phyloP scores from a whole-genome alignment of 2,888 invertebrate species.

The Drosophila lutescens region DNA sequence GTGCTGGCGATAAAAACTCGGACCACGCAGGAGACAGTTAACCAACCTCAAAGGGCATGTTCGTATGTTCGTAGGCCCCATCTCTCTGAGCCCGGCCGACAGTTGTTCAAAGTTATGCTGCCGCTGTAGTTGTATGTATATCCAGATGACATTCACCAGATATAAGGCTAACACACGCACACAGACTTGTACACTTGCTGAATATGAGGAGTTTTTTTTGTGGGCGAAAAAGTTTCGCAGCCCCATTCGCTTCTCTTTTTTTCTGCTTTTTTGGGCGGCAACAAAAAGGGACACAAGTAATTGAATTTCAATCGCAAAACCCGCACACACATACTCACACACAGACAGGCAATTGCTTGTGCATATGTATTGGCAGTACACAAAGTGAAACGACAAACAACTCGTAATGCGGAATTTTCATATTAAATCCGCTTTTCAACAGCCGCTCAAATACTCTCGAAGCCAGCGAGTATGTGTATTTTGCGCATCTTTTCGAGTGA shows the following conservation, averaged over 20 bases:
- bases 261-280: conserved; percentile 46
- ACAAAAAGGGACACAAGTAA: conserved; percentile 79
- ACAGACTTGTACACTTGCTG: conserved; percentile 14
- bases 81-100: conserved; percentile 36
- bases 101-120: conserved; percentile 66
- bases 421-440: conserved; percentile 79
- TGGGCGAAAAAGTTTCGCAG: conserved; percentile 59
- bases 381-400: conserved; percentile 74
- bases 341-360: conserved; percentile 32
- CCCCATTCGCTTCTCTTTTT: conserved; percentile 18
- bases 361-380: conserved; percentile 48
- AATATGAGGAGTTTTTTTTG: conserved; percentile 34
- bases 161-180: conserved; percentile 67
- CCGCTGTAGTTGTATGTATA: conserved; percentile 35
- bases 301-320: conserved; percentile 78
- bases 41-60: conserved; percentile 61
- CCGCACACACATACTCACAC: conserved; percentile 20
- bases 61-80: conserved; percentile 23
- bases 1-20: conserved; percentile 54
- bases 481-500: conserved; percentile 72
- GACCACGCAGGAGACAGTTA: conserved; percentile 62
- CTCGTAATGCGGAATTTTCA: conserved; percentile 80
- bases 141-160: conserved; percentile 80
- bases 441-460: conserved; percentile 49
- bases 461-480: conserved; percentile 36